These are phyloP conservation scores for Drosophila yakuba DNA, from an alignment of 1,140 invertebrate genomes.

Conservation along the genomic window DNA sequence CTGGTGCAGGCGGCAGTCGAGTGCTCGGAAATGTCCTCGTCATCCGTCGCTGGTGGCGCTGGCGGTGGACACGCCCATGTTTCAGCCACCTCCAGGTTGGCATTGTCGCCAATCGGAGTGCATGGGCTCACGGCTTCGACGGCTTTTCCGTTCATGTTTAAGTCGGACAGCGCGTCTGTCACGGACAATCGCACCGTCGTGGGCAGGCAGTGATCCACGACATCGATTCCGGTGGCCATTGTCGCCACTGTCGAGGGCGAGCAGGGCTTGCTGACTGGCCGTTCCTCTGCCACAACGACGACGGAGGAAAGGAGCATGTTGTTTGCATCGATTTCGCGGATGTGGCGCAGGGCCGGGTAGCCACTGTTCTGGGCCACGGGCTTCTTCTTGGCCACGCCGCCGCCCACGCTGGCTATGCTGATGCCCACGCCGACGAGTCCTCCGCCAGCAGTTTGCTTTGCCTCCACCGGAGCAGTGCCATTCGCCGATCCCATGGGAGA, in stretches of 20 bases:
- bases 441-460: slow-evolving; percentile 30
- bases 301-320: slow-evolving; percentile 78
- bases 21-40: slow-evolving; percentile 78
- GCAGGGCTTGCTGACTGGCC: neutral
- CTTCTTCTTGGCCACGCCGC: slow-evolving; percentile 59
- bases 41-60: slow-evolving; percentile 29
- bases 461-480: slow-evolving; percentile 1
- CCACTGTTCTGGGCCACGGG: slow-evolving; percentile 73
- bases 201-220: slow-evolving; percentile 72
- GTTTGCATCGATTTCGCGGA: slow-evolving; percentile 82
- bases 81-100: slow-evolving; percentile 47
- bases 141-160: slow-evolving; percentile 75
- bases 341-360: slow-evolving; percentile 81
- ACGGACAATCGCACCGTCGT: slow-evolving; percentile 59
- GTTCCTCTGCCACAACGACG: slow-evolving; percentile 50
- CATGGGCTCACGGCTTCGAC: neutral
- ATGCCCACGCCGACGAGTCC: slow-evolving; percentile 18
- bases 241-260: neutral
- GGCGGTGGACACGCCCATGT: slow-evolving; percentile 20
- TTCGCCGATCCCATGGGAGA: slow-evolving; percentile 11
- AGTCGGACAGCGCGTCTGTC: slow-evolving; percentile 55
- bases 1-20: slow-evolving; percentile 75
- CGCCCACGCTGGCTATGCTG: slow-evolving; percentile 50
- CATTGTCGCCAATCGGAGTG: slow-evolving; percentile 52
- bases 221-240: slow-evolving; percentile 42